Base-by-base conservation (phyloP, 2,888 invertebrate species). In the Willowsia nigromaculata region DNA sequence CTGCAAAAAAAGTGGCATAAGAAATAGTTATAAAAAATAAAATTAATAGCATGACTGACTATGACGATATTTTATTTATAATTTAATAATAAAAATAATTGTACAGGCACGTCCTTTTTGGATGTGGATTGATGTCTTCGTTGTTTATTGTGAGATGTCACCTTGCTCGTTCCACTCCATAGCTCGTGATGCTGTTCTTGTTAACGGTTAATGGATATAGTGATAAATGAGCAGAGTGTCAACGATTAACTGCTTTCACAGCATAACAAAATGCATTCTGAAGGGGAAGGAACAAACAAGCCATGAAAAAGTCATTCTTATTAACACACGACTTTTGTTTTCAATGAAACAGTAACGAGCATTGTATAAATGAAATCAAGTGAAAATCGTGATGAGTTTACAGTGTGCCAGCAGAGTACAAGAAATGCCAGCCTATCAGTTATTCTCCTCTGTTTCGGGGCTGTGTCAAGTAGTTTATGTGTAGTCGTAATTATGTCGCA, bases 191-290 rank as follows among this genome's bases (percentile, higher is more conserved):
- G 56, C 30, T 78, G 78, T 40, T 78, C 65, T 56, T 68, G 40
- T 82, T 74, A 68, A 59, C 74, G 87, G 40, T 33, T 59, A 74
- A 88, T 83, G 78, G 81, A 85, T 59, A 85, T 62, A 53, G 83
- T 88, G 88, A 88, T 88, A 88, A 88, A 88, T 88, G 88, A 88
- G 83, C 37, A 65, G 78, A 74, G 76, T 88, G 88, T 88, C 88
- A 88, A 78, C 81, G 56, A 88, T 84, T 88, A 88, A 83, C 88
- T 65, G 43, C 83, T 56, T 68, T 47, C 76, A 50, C 50, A 47
- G 50, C 50, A n/a, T 25, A 59, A 74, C 40, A 59, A 74, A 85
- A 59, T 25, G 62, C 27, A 76, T 76, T 76, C 50, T 59, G 82
- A 62, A 25, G 15, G 43, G 33, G 62, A 56, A 37, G 37, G 80